A percentile compares a stretch with the other conserved stretches of the same genome.
Conservation (phyloP, 1,140 invertebrate species). For the Bombus impatiens region DNA sequence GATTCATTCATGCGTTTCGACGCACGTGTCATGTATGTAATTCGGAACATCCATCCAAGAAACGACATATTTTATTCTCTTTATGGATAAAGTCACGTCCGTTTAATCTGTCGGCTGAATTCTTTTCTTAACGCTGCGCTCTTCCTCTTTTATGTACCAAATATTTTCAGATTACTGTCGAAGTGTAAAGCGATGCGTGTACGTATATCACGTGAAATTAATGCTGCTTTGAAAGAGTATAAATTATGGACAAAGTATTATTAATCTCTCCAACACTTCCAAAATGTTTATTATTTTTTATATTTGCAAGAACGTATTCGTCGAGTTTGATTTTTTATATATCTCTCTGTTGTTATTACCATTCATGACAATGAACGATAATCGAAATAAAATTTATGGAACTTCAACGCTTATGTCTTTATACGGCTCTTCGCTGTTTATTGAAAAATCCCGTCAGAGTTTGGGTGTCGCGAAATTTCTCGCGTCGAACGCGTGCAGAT, state of each 20-base stretch:
- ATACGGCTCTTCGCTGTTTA: too few relatives aligned
- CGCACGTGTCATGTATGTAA: background rate
- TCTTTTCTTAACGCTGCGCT: too few relatives aligned
- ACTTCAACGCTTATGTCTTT: background rate
- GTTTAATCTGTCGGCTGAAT: too few relatives aligned
- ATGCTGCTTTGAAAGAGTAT: background rate
- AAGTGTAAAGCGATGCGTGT: background rate
- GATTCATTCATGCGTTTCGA: background rate
- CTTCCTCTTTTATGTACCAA: too few relatives aligned
- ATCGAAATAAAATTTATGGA: background rate
- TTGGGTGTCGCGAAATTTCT: background rate
- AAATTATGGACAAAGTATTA: background rate
- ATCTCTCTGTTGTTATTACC: too few relatives aligned
- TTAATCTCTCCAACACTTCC: background rate
- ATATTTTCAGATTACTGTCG: background rate
- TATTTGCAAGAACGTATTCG: too few relatives aligned
- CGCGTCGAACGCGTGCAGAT: background rate
- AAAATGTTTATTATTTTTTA: too few relatives aligned
- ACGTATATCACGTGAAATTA: background rate
- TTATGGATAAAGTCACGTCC: too few relatives aligned
- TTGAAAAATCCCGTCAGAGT: background rate
- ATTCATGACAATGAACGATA: too few relatives aligned
- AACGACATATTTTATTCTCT: too few relatives aligned
- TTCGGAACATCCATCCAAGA: too few relatives aligned
- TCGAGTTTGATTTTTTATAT: background rate